Conservation (phyloP, 2,113 vertebrate genomes). For the Stigmatopora argus region DNA sequence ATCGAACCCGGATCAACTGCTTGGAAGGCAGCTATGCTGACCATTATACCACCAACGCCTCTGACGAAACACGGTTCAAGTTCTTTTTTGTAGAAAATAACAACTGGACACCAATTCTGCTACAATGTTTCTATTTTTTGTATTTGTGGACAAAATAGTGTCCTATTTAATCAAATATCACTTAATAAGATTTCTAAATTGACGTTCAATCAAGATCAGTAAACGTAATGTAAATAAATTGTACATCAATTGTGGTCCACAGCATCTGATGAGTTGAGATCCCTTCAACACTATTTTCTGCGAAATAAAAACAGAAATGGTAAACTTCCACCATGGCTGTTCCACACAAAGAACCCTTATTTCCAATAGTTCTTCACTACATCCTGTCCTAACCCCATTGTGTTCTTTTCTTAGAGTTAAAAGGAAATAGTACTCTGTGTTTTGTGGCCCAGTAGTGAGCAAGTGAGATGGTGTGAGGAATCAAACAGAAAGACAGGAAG, state of each 20-base stretch:
- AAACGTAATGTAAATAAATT: too few species aligned
- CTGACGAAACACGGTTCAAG: neutral
- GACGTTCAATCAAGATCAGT: too few species aligned
- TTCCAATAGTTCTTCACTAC: constrained; percentile 2
- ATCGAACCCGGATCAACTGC: constrained; percentile 76
- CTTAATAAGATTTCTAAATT: too few species aligned
- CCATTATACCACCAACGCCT: constrained; percentile 72
- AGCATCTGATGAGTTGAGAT: too few species aligned
- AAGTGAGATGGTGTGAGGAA: constrained; percentile 43
- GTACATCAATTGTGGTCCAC: too few species aligned
- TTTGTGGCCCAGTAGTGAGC: constrained; percentile 36
- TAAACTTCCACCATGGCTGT: neutral
- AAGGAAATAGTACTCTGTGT: constrained; percentile 42
- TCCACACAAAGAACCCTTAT: neutral
- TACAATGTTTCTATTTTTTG: too few species aligned
- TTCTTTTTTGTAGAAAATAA: too few species aligned
- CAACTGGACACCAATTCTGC: too few species aligned
- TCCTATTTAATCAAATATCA: too few species aligned
- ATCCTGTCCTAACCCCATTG: constrained; percentile 9
- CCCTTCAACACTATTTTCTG: too few species aligned
- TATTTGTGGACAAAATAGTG: too few species aligned
- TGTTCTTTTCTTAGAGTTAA: constrained; percentile 37
- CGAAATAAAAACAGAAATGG: neutral
- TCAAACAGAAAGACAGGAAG: constrained; percentile 57
- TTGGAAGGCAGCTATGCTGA: constrained; percentile 76